phyloP scores from a whole-genome alignment of 2,888 invertebrate genomes.

The Ophion ventricosus region DNA sequence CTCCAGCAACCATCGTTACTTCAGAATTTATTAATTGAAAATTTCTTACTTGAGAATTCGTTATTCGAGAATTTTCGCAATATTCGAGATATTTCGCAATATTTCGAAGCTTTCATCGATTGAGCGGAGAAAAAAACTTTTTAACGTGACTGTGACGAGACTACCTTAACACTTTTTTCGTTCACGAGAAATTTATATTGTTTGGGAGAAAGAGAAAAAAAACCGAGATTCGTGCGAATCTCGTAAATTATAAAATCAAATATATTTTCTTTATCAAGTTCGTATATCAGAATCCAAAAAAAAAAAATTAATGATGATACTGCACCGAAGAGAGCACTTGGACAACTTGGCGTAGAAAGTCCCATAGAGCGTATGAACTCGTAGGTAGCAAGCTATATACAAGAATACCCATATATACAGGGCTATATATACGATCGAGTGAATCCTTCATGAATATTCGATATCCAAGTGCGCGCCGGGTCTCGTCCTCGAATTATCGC shows the following conservation, averaged over 20 bases:
- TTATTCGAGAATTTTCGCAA: no score
- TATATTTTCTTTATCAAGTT: not conserved
- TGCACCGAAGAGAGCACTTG: not conserved
- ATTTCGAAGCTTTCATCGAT: no score
- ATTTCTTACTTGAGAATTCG: not conserved
- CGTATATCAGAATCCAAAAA: not conserved
- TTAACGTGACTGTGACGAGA: no score
- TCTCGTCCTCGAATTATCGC: slow-evolving; percentile 27
- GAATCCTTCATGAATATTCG: slow-evolving; percentile 46
- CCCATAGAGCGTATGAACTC: not conserved
- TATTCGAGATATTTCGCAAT: no score
- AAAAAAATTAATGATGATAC: not conserved
- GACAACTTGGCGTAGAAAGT: not conserved
- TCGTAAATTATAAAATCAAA: not conserved
- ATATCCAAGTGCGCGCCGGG: slow-evolving; percentile 14
- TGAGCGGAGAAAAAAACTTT: no score
- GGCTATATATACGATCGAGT: not conserved
- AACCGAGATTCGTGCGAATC: not conserved
- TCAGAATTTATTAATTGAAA: not conserved
- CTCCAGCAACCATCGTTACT: not conserved
- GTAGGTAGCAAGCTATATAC: not conserved
- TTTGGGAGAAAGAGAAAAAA: not conserved
- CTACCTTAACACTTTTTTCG: not conserved
- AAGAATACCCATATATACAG: no score
- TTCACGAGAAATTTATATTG: not conserved